A percentile compares a stretch with the other conserved stretches of the same genome.
Evolutionary conservation across 2,797 vertebrate species (phyloP).

Genomic region (Cossypha dichroa): DNA sequence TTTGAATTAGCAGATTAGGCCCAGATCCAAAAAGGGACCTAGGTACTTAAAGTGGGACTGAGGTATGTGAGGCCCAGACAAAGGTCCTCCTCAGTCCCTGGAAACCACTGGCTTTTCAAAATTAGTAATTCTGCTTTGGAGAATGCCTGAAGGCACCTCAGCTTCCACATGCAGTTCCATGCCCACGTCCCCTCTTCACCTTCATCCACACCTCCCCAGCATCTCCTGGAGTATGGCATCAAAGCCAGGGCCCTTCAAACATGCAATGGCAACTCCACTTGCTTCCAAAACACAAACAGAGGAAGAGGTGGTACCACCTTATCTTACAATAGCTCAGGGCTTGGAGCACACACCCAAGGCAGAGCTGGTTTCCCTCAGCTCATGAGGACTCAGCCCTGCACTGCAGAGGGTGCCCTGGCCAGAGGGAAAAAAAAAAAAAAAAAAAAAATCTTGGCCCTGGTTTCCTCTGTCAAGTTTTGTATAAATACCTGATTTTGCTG

Average conservation of each 20-base stretch:
- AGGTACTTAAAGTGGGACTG: slow-evolving; percentile 55
- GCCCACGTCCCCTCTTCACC: neutral
- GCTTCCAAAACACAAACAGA: slow-evolving; percentile 49
- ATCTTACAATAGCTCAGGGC: neutral
- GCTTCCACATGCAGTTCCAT: neutral
- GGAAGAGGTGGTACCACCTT: slow-evolving; percentile 62
- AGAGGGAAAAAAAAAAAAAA: neutral
- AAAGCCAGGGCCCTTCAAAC: neutral
- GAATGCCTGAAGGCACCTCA: neutral
- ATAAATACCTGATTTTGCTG: neutral
- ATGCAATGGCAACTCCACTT: neutral
- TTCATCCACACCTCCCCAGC: neutral
- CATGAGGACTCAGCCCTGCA: neutral
- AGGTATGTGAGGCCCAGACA: slow-evolving; percentile 43
- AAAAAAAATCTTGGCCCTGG: neutral
- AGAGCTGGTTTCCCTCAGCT: slow-evolving; percentile 8
- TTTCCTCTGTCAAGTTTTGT: neutral
- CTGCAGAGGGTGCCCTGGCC: neutral
- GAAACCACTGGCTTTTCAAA: slow-evolving; percentile 21
- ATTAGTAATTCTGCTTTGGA: neutral
- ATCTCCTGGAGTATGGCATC: neutral
- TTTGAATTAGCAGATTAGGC: slow-evolving; percentile 66
- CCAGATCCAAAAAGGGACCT: slow-evolving; percentile 57
- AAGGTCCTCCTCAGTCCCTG: slow-evolving; percentile 54
- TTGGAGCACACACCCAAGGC: slow-evolving; percentile 42